These are phyloP conservation scores for Scarus forsteni DNA, from an alignment of 2,797 vertebrate species.

Conservation along the genomic window DNA sequence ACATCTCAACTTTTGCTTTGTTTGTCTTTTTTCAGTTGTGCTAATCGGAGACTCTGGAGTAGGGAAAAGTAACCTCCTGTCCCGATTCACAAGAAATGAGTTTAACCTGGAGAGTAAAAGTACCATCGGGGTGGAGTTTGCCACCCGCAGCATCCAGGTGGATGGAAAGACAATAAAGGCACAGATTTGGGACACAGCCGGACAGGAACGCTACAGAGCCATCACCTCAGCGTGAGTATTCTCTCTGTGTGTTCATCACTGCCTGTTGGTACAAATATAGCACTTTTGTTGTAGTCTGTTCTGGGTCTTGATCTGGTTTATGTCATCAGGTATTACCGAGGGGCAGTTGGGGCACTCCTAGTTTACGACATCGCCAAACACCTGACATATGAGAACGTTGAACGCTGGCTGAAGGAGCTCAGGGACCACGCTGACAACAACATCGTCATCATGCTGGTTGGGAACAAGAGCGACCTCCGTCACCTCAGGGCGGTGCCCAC, in stretches of 20 bases:
- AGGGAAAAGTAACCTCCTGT: conserved; percentile 97
- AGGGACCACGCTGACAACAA: conserved; percentile 96
- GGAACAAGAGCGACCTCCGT: conserved; percentile 96
- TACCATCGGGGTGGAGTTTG: conserved; percentile 98
- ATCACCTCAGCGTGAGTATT: conserved; percentile 95
- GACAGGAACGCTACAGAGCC: conserved; percentile 96
- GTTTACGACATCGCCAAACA: conserved; percentile 98
- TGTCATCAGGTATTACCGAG: conserved; percentile 90
- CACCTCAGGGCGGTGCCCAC: conserved; percentile 95
- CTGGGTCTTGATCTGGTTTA: background rate
- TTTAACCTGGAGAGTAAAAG: conserved; percentile 99
- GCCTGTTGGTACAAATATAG: background rate
- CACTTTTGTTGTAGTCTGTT: background rate
- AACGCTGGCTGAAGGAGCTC: conserved; percentile 97
- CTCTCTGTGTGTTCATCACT: background rate
- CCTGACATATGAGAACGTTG: conserved; percentile 95
- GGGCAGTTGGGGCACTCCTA: conserved; percentile 93
- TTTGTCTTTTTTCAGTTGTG: conserved; percentile 83
- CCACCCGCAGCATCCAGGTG: conserved; percentile 97
- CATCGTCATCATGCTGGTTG: conserved; percentile 98
- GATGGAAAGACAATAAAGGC: conserved; percentile 97
- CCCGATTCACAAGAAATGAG: conserved; percentile 96
- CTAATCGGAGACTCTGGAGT: conserved; percentile 97
- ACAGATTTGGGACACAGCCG: conserved; percentile 97
- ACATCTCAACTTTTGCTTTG: background rate